A percentile compares a stretch with the other conserved stretches of the same genome.
These are phyloP conservation scores for Microplitis manilae DNA, from an alignment of 2,888 invertebrate species.

Conservation along the genomic window DNA sequence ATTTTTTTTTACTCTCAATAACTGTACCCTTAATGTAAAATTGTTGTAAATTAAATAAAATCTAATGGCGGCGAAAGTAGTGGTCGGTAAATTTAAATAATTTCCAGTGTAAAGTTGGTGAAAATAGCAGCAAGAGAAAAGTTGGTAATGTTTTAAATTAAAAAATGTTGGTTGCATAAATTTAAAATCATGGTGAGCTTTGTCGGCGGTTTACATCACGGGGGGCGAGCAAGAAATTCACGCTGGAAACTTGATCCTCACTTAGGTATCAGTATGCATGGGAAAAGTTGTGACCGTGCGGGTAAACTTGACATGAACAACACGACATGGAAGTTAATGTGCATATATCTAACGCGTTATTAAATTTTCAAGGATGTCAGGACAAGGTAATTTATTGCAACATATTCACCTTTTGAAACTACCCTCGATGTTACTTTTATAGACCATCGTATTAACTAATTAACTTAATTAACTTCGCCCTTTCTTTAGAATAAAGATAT, in stretches of 20 bases:
- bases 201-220: background rate
- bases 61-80: no score
- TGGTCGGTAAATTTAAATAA: no score
- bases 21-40: no score
- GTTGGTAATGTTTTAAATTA: background rate
- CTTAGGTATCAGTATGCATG: constrained; percentile 58
- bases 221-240: background rate
- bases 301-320: constrained; percentile 24
- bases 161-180: background rate
- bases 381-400: constrained; percentile 3
- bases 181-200: background rate
- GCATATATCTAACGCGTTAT: constrained; percentile 26
- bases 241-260: constrained; percentile 19
- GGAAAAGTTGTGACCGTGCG: constrained; percentile 54
- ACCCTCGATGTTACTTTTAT: background rate
- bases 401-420: background rate
- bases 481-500: background rate
- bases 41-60: no score
- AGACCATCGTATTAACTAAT: background rate
- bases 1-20: background rate
- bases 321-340: constrained; percentile 22
- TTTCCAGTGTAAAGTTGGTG: no score
- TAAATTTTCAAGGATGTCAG: constrained; percentile 16
- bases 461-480: background rate
- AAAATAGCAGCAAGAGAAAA: no score